These are phyloP conservation scores for Drepanosiphum platanoidis DNA, from an alignment of 2,888 invertebrate genomes.

Conservation along the genomic window DNA sequence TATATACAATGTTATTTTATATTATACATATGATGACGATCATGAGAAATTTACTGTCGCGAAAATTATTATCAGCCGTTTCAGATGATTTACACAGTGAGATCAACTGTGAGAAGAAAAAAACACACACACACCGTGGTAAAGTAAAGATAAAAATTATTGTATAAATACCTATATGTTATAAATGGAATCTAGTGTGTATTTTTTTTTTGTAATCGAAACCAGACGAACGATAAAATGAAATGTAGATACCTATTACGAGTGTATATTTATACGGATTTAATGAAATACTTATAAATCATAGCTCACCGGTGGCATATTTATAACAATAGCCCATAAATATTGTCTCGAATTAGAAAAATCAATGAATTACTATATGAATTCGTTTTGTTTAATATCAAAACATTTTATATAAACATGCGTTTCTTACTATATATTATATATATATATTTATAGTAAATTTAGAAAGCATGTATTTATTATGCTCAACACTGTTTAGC, in stretches of 20 bases:
- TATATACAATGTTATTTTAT: too few species aligned
- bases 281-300: conserved; percentile 25
- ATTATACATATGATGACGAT: not conserved
- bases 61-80: not conserved
- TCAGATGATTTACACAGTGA: conserved; percentile 20
- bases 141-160: not conserved
- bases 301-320: too few species aligned
- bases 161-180: conserved; percentile 1
- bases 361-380: too few species aligned
- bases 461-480: conserved; percentile 42
- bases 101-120: conserved; percentile 8
- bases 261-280: not conserved
- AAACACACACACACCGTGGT: not conserved
- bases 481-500: conserved; percentile 36
- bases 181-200: not conserved
- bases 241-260: not conserved
- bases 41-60: not conserved
- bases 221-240: not conserved
- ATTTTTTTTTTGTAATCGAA: not conserved
- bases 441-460: not conserved
- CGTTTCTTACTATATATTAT: too few species aligned
- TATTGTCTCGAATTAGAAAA: too few species aligned
- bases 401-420: too few species aligned
- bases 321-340: too few species aligned
- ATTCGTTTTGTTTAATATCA: too few species aligned